Base-by-base conservation (phyloP, 2,797 vertebrate genomes). In the Neosalanx taihuensis region DNA sequence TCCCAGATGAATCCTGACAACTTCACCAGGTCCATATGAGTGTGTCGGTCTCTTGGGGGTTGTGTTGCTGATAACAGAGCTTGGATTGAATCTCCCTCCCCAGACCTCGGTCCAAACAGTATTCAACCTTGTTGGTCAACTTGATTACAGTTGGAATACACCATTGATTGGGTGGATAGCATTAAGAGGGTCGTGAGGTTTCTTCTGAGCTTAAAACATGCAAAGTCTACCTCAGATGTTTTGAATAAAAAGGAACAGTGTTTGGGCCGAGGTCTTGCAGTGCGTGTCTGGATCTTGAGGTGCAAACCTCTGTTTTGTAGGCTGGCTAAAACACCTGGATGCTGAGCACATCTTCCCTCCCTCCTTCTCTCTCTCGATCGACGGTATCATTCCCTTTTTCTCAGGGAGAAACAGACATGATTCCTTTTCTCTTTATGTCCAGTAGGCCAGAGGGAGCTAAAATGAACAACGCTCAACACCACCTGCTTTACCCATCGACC, bases 301-400 rank as follows among this genome's bases (percentile, higher is more conserved):
- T 58, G 72, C 76, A 69, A 74, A 80, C 69, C 74, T 74, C 72
- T 31, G 2, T 70, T 69, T 78, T 73, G 66, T 74, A 79, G 78
- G 75, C 72, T 86, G 86, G 84, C 80, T 89, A 83, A 90, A 89
- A 80, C 82, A 87, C 82, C 84, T 88, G 87, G 84, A 86, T 76
- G 87, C 76, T 86, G 79, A 73, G 79, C 73, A 73, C n/a, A 26
- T 9, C 17, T n/a, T 7, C 31, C 7, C 30, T 18, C 33, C 33
- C 67, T 58, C 53, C 53, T 17, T 51, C 41, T 57, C 10, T 35
- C 26, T 33, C 29, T 30, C 23, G 23, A 2, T 26, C 59, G 30
- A 10, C 29, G 7, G 41, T 56, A 7, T 35, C 31, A 12, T 63
- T n/a, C 26, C 61, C 18, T 35, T 67, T 67, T 57, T 67, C 51